These are phyloP conservation scores for Toxotes lorentzi DNA, from an alignment of 2,797 vertebrate species.

Conservation along the genomic window DNA sequence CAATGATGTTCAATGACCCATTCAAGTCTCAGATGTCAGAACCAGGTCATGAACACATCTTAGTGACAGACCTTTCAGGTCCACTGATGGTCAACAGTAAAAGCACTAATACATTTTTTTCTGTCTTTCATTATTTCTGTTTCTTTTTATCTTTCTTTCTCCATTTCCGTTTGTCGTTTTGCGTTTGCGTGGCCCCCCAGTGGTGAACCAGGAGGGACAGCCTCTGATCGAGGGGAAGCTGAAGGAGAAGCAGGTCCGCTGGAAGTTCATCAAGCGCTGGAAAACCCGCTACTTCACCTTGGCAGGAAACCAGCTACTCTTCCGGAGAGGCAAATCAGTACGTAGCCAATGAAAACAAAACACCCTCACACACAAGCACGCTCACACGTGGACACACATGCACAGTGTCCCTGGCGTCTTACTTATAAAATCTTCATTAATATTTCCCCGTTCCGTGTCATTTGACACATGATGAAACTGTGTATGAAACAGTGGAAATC, in stretches of 20 bases:
- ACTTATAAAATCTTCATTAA: slow-evolving; percentile 22
- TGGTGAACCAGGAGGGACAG: slow-evolving; percentile 93
- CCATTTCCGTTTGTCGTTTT: not conserved
- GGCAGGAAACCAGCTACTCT: slow-evolving; percentile 97
- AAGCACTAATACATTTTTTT: not conserved
- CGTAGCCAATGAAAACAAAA: slow-evolving; percentile 65
- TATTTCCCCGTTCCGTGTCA: slow-evolving; percentile 23
- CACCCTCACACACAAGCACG: not conserved
- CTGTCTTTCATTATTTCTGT: not conserved
- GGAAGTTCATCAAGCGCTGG: slow-evolving; percentile 99
- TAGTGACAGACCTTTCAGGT: not conserved
- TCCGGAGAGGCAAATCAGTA: slow-evolving; percentile 95
- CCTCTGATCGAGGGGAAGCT: slow-evolving; percentile 97
- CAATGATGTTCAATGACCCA: not conserved
- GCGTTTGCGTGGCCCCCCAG: slow-evolving; percentile 72
- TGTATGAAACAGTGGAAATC: slow-evolving; percentile 60
- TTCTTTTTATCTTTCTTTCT: not conserved
- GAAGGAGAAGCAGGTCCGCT: slow-evolving; percentile 97
- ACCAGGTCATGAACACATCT: not conserved
- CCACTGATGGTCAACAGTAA: not conserved
- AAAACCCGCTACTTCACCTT: slow-evolving; percentile 97
- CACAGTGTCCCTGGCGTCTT: slow-evolving; percentile 1
- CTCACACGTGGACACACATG: not conserved
- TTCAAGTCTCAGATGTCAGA: not conserved
- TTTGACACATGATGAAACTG: slow-evolving; percentile 63